These are phyloP conservation scores for Phrynocephalus guinanensis DNA, from an alignment of 2,797 vertebrate species.

Conservation along the genomic window DNA sequence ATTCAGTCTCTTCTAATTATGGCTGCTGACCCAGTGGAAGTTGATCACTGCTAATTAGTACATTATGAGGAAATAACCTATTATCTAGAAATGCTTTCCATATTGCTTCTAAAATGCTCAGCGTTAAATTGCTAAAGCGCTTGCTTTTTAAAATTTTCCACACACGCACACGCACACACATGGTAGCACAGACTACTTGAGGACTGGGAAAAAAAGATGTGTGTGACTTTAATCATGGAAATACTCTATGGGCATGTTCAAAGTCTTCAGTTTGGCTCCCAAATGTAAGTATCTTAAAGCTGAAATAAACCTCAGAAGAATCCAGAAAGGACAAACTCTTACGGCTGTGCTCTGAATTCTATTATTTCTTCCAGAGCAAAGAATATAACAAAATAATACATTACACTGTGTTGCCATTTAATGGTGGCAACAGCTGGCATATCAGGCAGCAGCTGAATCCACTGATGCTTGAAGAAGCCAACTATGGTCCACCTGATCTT, in stretches of 20 bases:
- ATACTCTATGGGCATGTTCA: background rate
- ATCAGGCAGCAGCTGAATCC: background rate
- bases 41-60: constrained; percentile 64
- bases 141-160: constrained; percentile 21
- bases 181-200: background rate
- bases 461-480: background rate
- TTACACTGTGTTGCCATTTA: background rate
- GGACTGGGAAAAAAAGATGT: background rate
- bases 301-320: background rate
- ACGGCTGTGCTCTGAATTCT: background rate
- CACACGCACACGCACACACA: background rate
- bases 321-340: background rate
- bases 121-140: constrained; percentile 3
- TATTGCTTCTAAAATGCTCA: constrained; percentile 35
- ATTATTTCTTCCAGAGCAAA: background rate
- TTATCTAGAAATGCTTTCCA: constrained; percentile 12
- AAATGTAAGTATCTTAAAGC: background rate
- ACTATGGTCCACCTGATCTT: background rate
- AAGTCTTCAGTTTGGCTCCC: background rate
- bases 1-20: constrained; percentile 62
- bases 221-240: background rate
- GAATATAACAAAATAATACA: background rate
- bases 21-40: constrained; percentile 57
- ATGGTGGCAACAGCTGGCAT: background rate
- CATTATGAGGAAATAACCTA: constrained; percentile 38